Evolutionary conservation across 2,888 invertebrate genomes (phyloP), one percentile per base, ranked within the genome.

Genomic region (Thalpophila matura): DNA sequence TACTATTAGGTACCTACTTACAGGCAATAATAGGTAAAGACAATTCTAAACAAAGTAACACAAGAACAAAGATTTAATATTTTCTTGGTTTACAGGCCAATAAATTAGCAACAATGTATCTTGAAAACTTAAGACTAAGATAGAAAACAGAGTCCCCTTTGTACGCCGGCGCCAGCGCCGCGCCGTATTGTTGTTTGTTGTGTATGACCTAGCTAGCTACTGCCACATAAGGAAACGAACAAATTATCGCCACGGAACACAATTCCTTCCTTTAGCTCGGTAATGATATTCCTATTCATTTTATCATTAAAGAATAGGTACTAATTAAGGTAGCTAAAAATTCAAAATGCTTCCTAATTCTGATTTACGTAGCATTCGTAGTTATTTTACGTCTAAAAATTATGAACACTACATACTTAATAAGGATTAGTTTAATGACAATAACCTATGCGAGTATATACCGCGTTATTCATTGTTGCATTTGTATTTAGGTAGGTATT

Each of bases 21-120:
- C 14, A 27, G 18, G 37, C 54, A 55, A 51, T 37, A n/a, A 50
- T 55, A 45, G 0, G 14, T 35, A 53, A 29, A 40, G 50, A 57
- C 27, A 51, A 64, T 59, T 43, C 56, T 40, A 20, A 26, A 69
- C 69, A 61, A 66, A 64, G 64, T 63, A 77, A 67, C 40, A 49
- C 33, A 61, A 55, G 62, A 68, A 73, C 65, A 74, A 76, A 74
- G 75, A 70, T 76, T 77, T 70, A 68, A 77, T 77, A 75, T 63
- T 66, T 77, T 70, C 58, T 60, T 40, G 33, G 69, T 65, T 60
- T 49, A 76, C 40, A 50, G 49, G 53, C 63, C 54, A 69, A 80
- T 83, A 85, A 83, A 81, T 74, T 49, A 77, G 69, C 74, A 81
- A 83, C 84, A 80, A 81, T 80, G 84, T 84, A 64, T 38, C 57